Conservation (phyloP, 2,888 invertebrate species). For the Beris chalybata region DNA sequence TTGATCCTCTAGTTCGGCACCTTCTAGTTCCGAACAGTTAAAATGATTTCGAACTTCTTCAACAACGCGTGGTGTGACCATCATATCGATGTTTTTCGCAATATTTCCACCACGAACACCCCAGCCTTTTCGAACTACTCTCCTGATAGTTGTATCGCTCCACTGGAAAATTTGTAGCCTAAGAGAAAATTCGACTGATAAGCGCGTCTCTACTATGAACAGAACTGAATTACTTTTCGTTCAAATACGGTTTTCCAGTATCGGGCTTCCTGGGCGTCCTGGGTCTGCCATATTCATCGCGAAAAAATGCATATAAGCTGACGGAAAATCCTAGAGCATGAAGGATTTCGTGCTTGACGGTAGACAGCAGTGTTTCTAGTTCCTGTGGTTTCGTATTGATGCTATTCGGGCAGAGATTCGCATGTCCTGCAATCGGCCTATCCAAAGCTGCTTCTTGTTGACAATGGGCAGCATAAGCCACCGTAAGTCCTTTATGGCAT, state of each 20-base stretch:
- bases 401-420: constrained; percentile 95
- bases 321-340: constrained; percentile 98
- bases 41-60: constrained; percentile 86
- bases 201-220: neutral
- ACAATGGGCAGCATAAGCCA: constrained; percentile 98
- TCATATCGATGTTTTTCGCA: constrained; percentile 76
- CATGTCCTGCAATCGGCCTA: constrained; percentile 98
- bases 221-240: constrained; percentile 69
- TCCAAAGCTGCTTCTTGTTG: constrained; percentile 94
- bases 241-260: constrained; percentile 86
- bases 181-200: constrained; percentile 37
- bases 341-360: constrained; percentile 97
- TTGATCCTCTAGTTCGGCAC: constrained; percentile 97
- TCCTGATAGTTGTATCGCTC: constrained; percentile 85
- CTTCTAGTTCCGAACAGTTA: constrained; percentile 83
- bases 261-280: constrained; percentile 77
- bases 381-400: constrained; percentile 91
- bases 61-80: constrained; percentile 89
- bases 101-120: constrained; percentile 75
- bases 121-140: constrained; percentile 73
- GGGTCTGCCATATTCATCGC: constrained; percentile 88
- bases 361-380: constrained; percentile 86
- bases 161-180: constrained; percentile 92
- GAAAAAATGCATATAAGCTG: constrained; percentile 88
- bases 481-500: constrained; percentile 88